A percentile compares a stretch with the other conserved stretches of the same genome.
Conservation (phyloP, 2,113 vertebrate species). For the Bos indicus region DNA sequence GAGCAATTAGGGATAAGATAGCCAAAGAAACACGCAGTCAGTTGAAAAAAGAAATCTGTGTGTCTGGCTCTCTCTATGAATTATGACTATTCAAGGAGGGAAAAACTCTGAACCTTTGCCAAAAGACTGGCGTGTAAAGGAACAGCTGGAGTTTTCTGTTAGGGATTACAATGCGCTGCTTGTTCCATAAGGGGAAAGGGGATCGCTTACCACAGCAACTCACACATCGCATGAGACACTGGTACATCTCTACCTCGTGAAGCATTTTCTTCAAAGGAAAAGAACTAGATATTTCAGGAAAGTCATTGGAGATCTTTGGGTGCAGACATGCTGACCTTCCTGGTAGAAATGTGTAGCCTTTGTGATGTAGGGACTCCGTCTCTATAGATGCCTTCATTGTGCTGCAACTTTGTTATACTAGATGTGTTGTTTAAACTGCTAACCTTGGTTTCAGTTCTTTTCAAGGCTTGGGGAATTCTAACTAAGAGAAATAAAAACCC, state of each 20-base stretch:
- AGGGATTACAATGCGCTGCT: slow-evolving; percentile 65
- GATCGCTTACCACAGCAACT: slow-evolving; percentile 43
- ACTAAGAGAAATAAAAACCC: slow-evolving; percentile 54
- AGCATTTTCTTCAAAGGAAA: slow-evolving; percentile 66
- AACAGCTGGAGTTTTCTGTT: slow-evolving; percentile 71
- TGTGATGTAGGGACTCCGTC: not conserved
- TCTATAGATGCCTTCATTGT: slow-evolving; percentile 27
- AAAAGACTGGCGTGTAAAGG: slow-evolving; percentile 57
- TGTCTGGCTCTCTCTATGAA: slow-evolving; percentile 71
- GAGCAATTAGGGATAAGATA: slow-evolving; percentile 63
- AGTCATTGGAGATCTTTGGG: slow-evolving; percentile 40
- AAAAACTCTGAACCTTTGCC: slow-evolving; percentile 69
- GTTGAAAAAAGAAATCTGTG: slow-evolving; percentile 61
- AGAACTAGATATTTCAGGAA: slow-evolving; percentile 51
- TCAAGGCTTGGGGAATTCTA: slow-evolving; percentile 32
- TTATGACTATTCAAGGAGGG: slow-evolving; percentile 70
- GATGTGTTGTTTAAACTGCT: slow-evolving; percentile 33
- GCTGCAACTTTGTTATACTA: slow-evolving; percentile 29
- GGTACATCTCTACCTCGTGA: slow-evolving; percentile 28
- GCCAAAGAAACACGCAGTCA: slow-evolving; percentile 52
- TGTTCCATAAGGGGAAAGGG: slow-evolving; percentile 59
- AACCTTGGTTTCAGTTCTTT: slow-evolving; percentile 1
- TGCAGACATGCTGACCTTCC: slow-evolving; percentile 52
- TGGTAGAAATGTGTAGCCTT: not conserved
- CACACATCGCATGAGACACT: slow-evolving; percentile 34